Evolutionary conservation across 2,113 vertebrate genomes (phyloP), one percentile per base, ranked within the genome.

Genomic region (Eidolon helvum): DNA sequence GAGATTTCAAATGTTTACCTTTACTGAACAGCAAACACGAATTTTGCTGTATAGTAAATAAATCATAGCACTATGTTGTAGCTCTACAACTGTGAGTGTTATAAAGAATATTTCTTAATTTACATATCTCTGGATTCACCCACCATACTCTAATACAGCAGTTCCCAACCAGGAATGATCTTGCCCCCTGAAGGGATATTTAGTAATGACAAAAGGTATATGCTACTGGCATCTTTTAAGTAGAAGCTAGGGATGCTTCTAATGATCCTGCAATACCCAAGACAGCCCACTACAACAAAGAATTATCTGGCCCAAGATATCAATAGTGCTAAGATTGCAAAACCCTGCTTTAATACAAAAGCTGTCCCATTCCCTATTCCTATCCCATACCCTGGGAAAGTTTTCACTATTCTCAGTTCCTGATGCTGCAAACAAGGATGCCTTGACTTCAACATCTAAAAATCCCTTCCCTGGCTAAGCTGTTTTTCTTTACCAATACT

Each of bases 61-160:
- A 89, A 79, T 57, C 66, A 55, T 26, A 75, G 55, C 8, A 80
- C 50, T 75, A 72, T 16, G 35, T 84, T 78, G 88, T 69, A 94
- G 57, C 69, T 80, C 66, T 43, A 2, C 69, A 85, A 85, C 14
- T 72, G 11, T 94, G 40, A 43, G 40, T 43, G 19, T 61, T 68
- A 78, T 18, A 21, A 84, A 96, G 48, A 82, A 4, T 45, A 90
- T 57, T 89, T 95, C 87, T 94, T 38, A 96, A 72, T 15, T 75
- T 59, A 91, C 6, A 77, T 22, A 77, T 80, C 77, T 87, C 33
- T 89, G 59, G 45, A 83, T 74, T 94, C 57, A 97, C n/a, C 21
- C 19, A 87, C 38, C 61, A 71, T 59, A 74, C 18, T 79, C 71
- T 79, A 83, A 87, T 57, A 79, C 6, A 57, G 16, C 61, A 15